phyloP scores from a whole-genome alignment of 2,888 invertebrate species.

The Ornithoptera alexandrae region DNA sequence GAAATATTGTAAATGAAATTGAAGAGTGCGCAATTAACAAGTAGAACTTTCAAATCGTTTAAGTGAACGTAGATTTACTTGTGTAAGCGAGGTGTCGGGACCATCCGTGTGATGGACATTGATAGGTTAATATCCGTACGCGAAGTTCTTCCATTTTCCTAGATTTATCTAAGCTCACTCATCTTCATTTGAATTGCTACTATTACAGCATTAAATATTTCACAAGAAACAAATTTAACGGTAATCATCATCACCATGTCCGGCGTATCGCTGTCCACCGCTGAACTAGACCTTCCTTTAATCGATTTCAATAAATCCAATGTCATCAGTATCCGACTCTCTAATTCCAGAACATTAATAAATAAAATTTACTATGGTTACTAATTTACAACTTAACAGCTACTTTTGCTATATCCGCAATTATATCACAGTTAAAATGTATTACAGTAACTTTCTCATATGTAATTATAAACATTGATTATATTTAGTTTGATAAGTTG shows the following conservation, averaged over 20 bases:
- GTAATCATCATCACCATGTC: no score
- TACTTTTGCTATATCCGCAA: not conserved
- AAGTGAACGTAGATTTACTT: conserved; percentile 43
- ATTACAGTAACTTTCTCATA: no score
- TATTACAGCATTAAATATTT: no score
- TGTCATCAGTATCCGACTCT: no score
- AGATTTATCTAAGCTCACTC: not conserved
- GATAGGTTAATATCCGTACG: conserved; percentile 2
- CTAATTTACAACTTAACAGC: not conserved
- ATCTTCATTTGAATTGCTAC: not conserved
- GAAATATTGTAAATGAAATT: conserved; percentile 62
- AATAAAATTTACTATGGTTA: no score
- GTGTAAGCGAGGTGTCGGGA: conserved; percentile 22
- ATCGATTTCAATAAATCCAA: no score
- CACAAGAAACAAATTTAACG: no score
- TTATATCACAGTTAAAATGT: not conserved
- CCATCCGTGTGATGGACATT: not conserved
- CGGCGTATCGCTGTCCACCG: no score
- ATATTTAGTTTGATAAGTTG: no score
- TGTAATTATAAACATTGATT: no score
- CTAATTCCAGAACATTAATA: no score
- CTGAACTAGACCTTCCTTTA: no score
- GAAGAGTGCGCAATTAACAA: conserved; percentile 69
- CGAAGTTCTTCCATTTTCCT: not conserved
- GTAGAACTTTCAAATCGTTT: conserved; percentile 69